Percentiles rank a stretch among this genome's conserved stretches.
phyloP scores from a whole-genome alignment of 2,888 invertebrate genomes.

The Protophormia terraenovae region DNA sequence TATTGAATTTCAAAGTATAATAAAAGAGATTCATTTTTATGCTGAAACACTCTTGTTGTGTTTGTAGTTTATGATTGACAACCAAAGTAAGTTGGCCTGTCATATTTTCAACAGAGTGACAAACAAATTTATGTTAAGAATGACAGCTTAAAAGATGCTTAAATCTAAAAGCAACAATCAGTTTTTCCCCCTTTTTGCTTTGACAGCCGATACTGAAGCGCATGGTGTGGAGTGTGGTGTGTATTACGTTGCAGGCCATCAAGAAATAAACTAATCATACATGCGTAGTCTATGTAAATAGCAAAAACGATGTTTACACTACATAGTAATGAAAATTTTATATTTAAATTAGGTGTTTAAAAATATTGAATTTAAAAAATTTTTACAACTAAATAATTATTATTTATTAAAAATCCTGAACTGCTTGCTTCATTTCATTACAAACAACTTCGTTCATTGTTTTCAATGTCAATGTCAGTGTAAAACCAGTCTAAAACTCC shows the following conservation, averaged over 20 bases:
- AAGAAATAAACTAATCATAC: neutral
- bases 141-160: slow-evolving; percentile 59
- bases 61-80: slow-evolving; percentile 47
- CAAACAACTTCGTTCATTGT: too few species aligned
- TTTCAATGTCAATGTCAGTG: neutral
- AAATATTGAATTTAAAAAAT: too few species aligned
- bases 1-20: neutral
- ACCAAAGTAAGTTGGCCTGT: slow-evolving; percentile 44
- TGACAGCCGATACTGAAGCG: neutral
- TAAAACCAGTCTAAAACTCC: neutral
- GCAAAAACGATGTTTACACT: neutral
- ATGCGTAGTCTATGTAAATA: neutral
- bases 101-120: slow-evolving; percentile 40
- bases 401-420: too few species aligned
- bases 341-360: too few species aligned
- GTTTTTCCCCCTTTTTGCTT: neutral
- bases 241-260: neutral
- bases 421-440: too few species aligned
- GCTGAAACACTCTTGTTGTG: neutral
- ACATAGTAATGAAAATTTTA: neutral
- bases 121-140: slow-evolving; percentile 15
- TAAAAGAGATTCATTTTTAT: slow-evolving; percentile 3
- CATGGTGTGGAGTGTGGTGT: neutral
- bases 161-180: neutral
- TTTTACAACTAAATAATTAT: too few species aligned